phyloP scores from a whole-genome alignment of 2,888 invertebrate genomes.

The Drosophila peninsularis region DNA sequence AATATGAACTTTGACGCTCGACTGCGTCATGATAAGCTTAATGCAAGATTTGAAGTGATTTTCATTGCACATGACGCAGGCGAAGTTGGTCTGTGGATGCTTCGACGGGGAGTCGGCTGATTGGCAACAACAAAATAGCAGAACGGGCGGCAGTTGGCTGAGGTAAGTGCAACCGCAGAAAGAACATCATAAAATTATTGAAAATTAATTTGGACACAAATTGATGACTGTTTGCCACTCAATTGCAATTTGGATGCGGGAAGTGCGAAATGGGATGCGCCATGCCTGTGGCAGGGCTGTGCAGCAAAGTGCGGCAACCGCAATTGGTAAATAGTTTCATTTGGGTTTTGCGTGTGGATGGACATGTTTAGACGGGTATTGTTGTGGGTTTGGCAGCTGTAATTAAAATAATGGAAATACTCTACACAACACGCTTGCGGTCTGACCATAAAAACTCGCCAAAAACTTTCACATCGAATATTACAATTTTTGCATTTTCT shows the following conservation, averaged over 20 bases:
- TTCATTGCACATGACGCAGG: slow-evolving; percentile 53
- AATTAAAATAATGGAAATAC: slow-evolving; percentile 77
- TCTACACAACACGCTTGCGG: slow-evolving; percentile 54
- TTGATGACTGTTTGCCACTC: slow-evolving; percentile 41
- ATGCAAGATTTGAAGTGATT: slow-evolving; percentile 58
- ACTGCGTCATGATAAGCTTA: background rate
- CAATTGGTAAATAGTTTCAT: slow-evolving; percentile 76
- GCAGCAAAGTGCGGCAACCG: slow-evolving; percentile 48
- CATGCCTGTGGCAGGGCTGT: background rate
- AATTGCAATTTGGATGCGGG: slow-evolving; percentile 21
- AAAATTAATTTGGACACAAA: slow-evolving; percentile 71
- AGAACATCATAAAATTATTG: slow-evolving; percentile 65
- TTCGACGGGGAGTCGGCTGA: background rate
- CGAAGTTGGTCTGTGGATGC: slow-evolving; percentile 17
- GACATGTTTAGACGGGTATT: background rate
- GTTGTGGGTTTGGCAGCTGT: slow-evolving; percentile 44
- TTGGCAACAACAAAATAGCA: slow-evolving; percentile 7
- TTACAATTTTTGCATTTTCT: slow-evolving; percentile 38
- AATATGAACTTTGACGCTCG: slow-evolving; percentile 38
- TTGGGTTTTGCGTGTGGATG: slow-evolving; percentile 24
- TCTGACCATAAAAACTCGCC: slow-evolving; percentile 49
- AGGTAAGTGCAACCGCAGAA: slow-evolving; percentile 46
- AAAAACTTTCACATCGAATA: slow-evolving; percentile 43
- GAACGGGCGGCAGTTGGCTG: background rate
- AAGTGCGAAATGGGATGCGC: background rate